phyloP scores from a whole-genome alignment of 92 coral and sea anemone species.

The Phenganax marumi region DNA sequence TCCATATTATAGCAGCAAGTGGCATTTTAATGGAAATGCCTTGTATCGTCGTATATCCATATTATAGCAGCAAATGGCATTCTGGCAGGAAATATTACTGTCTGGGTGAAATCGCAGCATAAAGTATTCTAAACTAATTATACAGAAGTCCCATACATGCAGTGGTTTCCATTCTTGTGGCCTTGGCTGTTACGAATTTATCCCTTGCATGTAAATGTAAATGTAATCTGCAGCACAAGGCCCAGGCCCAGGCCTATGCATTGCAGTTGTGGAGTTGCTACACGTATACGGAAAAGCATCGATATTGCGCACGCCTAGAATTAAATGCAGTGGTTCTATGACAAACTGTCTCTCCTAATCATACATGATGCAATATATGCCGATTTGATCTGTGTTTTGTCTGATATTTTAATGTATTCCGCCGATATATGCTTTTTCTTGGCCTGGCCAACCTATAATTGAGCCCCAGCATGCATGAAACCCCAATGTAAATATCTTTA shows the following conservation, averaged over 20 bases:
- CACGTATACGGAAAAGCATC: neutral
- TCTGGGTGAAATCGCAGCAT: neutral
- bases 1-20: neutral
- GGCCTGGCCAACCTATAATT: neutral
- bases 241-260: no score
- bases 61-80: no score
- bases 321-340: neutral
- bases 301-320: neutral
- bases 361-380: slow-evolving; percentile 11
- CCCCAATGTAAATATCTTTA: no score
- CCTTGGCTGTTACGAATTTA: slow-evolving; percentile 1
- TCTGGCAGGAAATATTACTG: neutral
- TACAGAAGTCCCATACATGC: neutral
- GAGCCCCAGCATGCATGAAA: no score
- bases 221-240: no score
- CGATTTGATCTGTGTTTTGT: slow-evolving; percentile 35
- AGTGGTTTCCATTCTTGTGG: neutral
- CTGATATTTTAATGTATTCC: slow-evolving; percentile 17
- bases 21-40: no score
- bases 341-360: neutral
- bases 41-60: no score
- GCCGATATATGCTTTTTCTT: neutral
- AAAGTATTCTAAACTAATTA: slow-evolving; percentile 4
- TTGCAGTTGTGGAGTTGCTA: neutral
- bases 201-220: neutral